These are phyloP conservation scores for Nothobranchius kuhntae DNA, from an alignment of 2,113 vertebrate genomes.

Conservation along the genomic window DNA sequence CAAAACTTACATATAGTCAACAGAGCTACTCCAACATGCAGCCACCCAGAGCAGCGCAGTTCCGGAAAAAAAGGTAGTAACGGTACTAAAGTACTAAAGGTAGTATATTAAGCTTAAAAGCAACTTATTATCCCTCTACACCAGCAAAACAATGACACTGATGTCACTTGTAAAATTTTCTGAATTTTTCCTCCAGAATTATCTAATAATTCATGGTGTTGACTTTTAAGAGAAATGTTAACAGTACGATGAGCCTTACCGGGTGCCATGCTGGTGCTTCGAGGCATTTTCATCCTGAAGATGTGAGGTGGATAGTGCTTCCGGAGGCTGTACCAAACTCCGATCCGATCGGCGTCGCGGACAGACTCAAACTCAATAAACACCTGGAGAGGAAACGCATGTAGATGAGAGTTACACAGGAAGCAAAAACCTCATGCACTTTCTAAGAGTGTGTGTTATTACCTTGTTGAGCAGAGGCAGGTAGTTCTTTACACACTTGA, in stretches of 20 bases:
- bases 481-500: conserved; percentile 9
- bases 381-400: conserved; percentile 22
- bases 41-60: no score
- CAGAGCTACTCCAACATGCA: no score
- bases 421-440: background rate
- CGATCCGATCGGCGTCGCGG: conserved; percentile 41
- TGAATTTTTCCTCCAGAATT: no score
- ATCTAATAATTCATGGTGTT: no score
- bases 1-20: no score
- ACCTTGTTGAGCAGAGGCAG: conserved; percentile 65
- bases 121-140: no score
- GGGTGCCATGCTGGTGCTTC: background rate
- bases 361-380: conserved; percentile 44
- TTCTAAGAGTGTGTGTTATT: background rate
- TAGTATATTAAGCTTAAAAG: no score
- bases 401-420: background rate
- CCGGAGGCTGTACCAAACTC: conserved; percentile 57
- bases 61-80: no score
- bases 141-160: no score
- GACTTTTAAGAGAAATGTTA: background rate
- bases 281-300: conserved; percentile 20
- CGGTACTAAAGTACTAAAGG: no score
- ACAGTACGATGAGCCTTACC: background rate
- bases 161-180: no score
- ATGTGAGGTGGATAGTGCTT: background rate